phyloP scores from a whole-genome alignment of 2,797 vertebrate genomes.

The Somateria mollissima region DNA sequence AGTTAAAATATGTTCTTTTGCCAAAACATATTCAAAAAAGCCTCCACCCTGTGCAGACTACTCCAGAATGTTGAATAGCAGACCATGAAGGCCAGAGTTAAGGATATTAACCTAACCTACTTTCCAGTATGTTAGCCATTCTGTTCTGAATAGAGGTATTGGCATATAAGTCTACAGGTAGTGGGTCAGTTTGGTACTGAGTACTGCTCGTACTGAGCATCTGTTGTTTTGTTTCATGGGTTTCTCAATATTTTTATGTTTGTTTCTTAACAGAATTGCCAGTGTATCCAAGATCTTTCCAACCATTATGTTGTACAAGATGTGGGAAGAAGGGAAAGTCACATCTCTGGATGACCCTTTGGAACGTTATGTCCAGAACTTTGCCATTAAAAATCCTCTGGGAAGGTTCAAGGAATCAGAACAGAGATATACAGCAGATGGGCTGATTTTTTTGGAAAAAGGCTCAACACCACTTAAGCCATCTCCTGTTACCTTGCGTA shows the following conservation, averaged over 20 bases:
- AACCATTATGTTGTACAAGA: slow-evolving; percentile 91
- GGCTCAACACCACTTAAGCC: slow-evolving; percentile 83
- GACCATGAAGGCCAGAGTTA: background rate
- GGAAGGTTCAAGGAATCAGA: slow-evolving; percentile 81
- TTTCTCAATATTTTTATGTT: background rate
- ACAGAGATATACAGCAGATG: slow-evolving; percentile 82
- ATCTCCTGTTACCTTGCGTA: slow-evolving; percentile 89
- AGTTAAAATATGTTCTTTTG: background rate
- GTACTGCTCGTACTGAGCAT: background rate
- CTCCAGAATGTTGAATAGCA: background rate
- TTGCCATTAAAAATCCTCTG: slow-evolving; percentile 92
- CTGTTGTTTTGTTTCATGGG: background rate
- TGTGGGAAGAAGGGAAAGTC: slow-evolving; percentile 94
- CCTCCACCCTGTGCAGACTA: background rate
- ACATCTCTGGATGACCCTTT: slow-evolving; percentile 91
- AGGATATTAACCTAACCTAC: background rate
- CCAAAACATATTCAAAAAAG: background rate
- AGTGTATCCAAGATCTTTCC: slow-evolving; percentile 97
- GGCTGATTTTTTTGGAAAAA: slow-evolving; percentile 85
- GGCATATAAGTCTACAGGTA: background rate
- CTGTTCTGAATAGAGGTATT: background rate
- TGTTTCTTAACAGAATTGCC: slow-evolving; percentile 83
- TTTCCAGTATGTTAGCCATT: background rate
- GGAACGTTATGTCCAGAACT: slow-evolving; percentile 89
- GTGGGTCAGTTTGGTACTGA: background rate